Conservation (phyloP, 2,888 invertebrate species). For the Baccha elongata region DNA sequence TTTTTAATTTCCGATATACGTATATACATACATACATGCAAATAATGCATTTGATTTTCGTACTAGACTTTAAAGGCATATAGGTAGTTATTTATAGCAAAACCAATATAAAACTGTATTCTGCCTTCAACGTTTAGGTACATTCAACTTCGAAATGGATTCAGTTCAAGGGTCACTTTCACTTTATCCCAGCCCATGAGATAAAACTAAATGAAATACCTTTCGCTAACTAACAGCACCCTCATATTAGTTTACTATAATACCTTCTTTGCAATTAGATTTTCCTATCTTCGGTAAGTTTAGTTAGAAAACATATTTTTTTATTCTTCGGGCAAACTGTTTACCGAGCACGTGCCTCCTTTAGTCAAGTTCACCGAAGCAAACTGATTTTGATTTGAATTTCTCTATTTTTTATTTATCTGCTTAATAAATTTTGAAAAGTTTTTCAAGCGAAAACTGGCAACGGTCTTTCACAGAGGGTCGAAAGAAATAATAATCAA, state of each 20-base stretch:
- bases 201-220: conserved; percentile 3
- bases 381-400: conserved; percentile 48
- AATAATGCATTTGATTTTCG: too few species aligned
- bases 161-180: too few species aligned
- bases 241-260: conserved; percentile 35
- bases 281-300: background rate
- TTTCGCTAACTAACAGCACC: conserved; percentile 6
- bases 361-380: conserved; percentile 56
- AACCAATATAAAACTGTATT: too few species aligned
- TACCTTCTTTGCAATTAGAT: conserved; percentile 14
- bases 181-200: background rate
- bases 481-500: conserved; percentile 65
- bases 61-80: too few species aligned
- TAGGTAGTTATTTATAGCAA: too few species aligned
- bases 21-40: too few species aligned
- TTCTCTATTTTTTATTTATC: conserved; percentile 35
- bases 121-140: too few species aligned
- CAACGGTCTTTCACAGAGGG: conserved; percentile 46
- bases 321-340: conserved; percentile 36
- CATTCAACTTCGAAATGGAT: too few species aligned
- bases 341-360: conserved; percentile 56
- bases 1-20: too few species aligned
- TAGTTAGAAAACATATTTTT: conserved; percentile 17
- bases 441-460: conserved; percentile 57
- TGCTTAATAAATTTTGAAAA: conserved; percentile 46